A percentile compares a stretch with the other conserved stretches of the same genome.
Evolutionary conservation across 2,113 vertebrate species (phyloP).

Genomic region (Pampusana beccarii): DNA sequence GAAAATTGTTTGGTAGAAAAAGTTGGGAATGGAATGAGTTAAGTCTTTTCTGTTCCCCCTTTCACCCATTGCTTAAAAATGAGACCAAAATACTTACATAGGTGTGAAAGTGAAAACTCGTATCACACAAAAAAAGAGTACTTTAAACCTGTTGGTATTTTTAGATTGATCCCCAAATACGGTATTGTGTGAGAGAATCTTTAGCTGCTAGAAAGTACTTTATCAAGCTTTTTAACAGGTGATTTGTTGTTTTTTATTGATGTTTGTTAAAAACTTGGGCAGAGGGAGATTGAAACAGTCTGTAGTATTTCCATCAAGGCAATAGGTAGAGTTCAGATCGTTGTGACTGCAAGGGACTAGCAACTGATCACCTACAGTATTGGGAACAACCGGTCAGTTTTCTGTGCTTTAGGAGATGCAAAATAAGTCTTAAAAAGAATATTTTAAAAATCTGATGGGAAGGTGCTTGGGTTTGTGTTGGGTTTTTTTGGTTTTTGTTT

Average conservation of each 20-base stretch:
- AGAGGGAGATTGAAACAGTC: neutral
- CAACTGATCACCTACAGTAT: neutral
- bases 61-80: neutral
- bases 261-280: neutral
- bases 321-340: neutral
- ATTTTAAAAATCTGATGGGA: neutral
- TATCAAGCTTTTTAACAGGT: neutral
- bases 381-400: neutral
- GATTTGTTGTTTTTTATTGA: neutral
- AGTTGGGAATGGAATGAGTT: neutral
- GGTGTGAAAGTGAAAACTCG: neutral
- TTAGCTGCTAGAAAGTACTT: neutral
- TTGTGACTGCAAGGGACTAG: neutral
- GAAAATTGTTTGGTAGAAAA: neutral
- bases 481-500: too few species aligned
- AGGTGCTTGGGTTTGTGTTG: neutral
- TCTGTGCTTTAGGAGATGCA: neutral
- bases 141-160: neutral
- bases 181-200: neutral
- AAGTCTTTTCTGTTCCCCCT: conserved; percentile 2
- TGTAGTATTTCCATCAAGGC: neutral
- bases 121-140: neutral
- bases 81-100: neutral
- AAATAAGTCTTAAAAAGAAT: neutral
- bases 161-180: neutral